phyloP scores from a whole-genome alignment of 2,797 vertebrate genomes.

The Oophaga sylvatica region DNA sequence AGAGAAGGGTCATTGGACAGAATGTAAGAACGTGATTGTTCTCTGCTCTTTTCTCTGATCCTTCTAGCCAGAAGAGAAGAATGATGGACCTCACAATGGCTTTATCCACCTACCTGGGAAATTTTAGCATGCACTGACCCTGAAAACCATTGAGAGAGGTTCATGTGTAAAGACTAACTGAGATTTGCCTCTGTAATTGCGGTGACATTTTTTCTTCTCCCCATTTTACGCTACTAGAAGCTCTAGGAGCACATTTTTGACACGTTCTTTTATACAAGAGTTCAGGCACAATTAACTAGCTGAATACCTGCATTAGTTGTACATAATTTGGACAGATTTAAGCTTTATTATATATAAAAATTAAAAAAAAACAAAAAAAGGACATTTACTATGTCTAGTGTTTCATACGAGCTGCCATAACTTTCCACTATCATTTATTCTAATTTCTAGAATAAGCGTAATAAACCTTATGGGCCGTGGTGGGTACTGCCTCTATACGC shows the following conservation, averaged over 20 bases:
- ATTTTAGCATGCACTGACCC: conserved; percentile 28
- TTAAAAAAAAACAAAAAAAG: too few species aligned
- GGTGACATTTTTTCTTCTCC: background rate
- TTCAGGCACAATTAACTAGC: too few species aligned
- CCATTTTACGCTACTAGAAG: background rate
- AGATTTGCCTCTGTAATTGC: background rate
- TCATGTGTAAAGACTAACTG: conserved; percentile 28
- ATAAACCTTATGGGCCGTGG: too few species aligned
- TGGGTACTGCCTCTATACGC: too few species aligned
- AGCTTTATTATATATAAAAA: too few species aligned
- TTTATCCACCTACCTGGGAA: conserved; percentile 44
- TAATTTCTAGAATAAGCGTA: too few species aligned
- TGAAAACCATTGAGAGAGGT: conserved; percentile 28
- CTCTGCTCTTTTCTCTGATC: conserved; percentile 36
- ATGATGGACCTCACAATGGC: conserved; percentile 33
- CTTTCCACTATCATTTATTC: too few species aligned
- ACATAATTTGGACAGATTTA: too few species aligned
- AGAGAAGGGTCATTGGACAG: conserved; percentile 49
- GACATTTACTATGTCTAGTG: too few species aligned
- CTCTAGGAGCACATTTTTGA: background rate
- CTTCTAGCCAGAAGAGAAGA: conserved; percentile 10
- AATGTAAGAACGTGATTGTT: conserved; percentile 33
- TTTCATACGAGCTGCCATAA: too few species aligned
- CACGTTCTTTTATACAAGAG: background rate
- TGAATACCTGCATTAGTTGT: too few species aligned